phyloP scores from a whole-genome alignment of 2,113 vertebrate species.

The Eulemur rufifrons region DNA sequence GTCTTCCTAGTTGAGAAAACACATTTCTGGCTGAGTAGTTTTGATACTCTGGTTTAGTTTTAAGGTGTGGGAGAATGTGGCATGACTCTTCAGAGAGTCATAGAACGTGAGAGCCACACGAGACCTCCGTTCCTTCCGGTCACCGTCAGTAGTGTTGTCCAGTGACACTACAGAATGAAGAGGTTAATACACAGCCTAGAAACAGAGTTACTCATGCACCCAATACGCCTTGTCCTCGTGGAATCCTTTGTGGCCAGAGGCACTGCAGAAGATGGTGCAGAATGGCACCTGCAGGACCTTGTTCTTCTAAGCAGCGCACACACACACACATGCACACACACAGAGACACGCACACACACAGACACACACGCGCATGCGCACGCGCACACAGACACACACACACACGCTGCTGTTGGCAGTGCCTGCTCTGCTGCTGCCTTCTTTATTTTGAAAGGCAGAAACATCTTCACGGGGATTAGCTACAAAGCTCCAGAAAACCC shows the following conservation, averaged over 20 bases:
- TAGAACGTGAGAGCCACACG: not conserved
- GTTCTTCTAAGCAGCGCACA: not conserved
- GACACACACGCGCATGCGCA: rapidly evolving
- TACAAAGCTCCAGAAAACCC: not conserved
- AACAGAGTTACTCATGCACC: not conserved
- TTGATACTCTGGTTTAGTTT: not conserved
- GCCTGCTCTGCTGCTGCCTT: rapidly evolving
- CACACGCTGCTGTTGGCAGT: not conserved
- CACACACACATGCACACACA: not conserved
- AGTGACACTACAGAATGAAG: rapidly evolving
- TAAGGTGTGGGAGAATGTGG: not conserved
- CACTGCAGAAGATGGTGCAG: rapidly evolving
- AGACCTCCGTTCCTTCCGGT: not conserved
- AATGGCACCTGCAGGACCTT: rapidly evolving
- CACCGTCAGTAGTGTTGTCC: not conserved
- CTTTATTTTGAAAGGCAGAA: not conserved
- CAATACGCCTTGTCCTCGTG: not conserved
- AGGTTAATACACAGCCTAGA: not conserved
- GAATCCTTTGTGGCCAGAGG: not conserved
- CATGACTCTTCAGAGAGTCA: not conserved
- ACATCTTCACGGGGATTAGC: not conserved
- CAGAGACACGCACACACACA: too few relatives aligned
- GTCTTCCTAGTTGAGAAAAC: not conserved
- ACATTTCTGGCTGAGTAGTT: not conserved
- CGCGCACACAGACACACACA: too few relatives aligned